phyloP scores from a whole-genome alignment of 2,888 invertebrate genomes.

The Periphyllus acericola region DNA sequence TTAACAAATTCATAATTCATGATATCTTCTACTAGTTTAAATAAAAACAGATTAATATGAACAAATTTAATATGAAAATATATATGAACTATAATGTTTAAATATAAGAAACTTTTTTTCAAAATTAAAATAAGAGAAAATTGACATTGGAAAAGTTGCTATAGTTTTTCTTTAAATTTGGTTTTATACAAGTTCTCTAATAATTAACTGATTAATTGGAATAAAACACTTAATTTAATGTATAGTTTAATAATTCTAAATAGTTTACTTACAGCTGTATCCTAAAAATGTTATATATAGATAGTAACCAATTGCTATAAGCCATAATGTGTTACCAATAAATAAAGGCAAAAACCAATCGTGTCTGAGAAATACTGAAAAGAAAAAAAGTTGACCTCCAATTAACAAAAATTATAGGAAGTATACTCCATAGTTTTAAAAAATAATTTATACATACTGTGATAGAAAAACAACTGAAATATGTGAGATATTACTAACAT shows the following conservation, averaged over 20 bases:
- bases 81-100: no score
- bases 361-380: constrained; percentile 80
- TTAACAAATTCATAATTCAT: no score
- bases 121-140: no score
- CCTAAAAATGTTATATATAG: constrained; percentile 97
- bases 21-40: no score
- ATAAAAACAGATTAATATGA: no score
- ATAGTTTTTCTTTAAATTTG: no score
- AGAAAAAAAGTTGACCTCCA: constrained; percentile 43
- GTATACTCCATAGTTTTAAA: neutral
- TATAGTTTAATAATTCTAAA: neutral
- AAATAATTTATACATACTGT: constrained; percentile 71
- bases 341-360: constrained; percentile 83
- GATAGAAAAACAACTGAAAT: constrained; percentile 88
- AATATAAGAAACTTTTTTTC: no score
- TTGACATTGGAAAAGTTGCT: no score
- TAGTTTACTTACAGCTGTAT: constrained; percentile 82
- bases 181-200: no score
- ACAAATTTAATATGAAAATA: no score
- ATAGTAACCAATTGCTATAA: constrained; percentile 90
- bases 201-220: no score
- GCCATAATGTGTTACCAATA: constrained; percentile 93
- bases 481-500: constrained; percentile 92
- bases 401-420: neutral
- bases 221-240: neutral